Conservation (phyloP, 2,888 invertebrate species). For the Lordiphosa andalusiaca region DNA sequence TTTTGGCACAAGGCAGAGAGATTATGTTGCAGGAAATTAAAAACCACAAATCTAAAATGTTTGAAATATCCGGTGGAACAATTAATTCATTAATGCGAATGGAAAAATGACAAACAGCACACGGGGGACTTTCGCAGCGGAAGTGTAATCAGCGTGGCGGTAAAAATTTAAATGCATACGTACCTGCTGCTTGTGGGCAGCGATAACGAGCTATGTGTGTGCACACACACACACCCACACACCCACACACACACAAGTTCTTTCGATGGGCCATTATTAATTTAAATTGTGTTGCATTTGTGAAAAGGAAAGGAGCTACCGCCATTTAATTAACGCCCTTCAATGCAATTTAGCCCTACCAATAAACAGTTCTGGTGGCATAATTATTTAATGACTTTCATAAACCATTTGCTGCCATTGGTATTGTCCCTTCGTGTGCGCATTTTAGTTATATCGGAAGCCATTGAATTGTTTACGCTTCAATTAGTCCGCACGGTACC, state of each 20-base stretch:
- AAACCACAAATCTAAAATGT: constrained; percentile 75
- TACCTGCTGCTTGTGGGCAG: neutral
- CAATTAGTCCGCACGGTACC: constrained; percentile 51
- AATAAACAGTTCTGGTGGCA: constrained; percentile 24
- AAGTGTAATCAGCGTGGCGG: constrained; percentile 61
- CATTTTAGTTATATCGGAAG: constrained; percentile 14
- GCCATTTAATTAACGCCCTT: constrained; percentile 28
- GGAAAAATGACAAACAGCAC: constrained; percentile 17
- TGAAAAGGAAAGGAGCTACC: constrained; percentile 33
- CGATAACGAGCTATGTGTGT: neutral
- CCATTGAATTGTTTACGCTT: constrained; percentile 64
- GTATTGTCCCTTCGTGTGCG: constrained; percentile 47
- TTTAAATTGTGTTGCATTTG: constrained; percentile 49
- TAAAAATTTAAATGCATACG: constrained; percentile 15
- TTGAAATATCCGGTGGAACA: constrained; percentile 74
- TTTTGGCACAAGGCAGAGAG: constrained; percentile 23
- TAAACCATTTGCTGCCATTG: constrained; percentile 11
- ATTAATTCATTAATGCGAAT: constrained; percentile 69
- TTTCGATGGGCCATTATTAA: constrained; percentile 55
- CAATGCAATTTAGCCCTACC: constrained; percentile 30
- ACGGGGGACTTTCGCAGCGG: constrained; percentile 39
- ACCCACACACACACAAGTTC: neutral
- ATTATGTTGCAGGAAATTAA: constrained; percentile 73
- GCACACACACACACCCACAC: neutral
- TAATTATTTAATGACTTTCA: constrained; percentile 58